Evolutionary conservation across 2,888 invertebrate species (phyloP), one percentile per base, ranked within the genome.

Genomic region (Pollenia labialis): DNA sequence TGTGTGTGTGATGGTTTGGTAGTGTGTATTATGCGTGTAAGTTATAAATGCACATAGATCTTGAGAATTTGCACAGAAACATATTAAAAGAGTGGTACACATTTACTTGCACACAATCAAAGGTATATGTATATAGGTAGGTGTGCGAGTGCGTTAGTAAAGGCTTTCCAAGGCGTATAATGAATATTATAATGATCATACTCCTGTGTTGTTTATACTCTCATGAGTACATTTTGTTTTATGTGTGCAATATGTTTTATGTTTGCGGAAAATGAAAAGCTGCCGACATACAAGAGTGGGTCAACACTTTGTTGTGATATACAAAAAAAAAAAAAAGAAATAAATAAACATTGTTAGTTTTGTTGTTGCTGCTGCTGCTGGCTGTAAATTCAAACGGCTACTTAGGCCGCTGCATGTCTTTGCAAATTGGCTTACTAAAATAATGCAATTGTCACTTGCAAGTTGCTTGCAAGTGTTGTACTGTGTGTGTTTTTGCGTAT

Each of bases 241-340:
- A 18, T 72, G 46, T 32, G 18, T 56, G 23, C 77, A 77, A 68
- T 72, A 74, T 84, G 77, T 84, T 84, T 79, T 58, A 74, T 85
- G 68, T 85, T 74, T 80, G 68, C 68, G 79, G 80, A 69, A 85
- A 79, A 85, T 80, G 46, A 62, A 80, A 75, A 68, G 68, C 69
- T 48, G 74, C 80, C 80, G 69, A 75, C 84, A 69, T 48, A 62
- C 80, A 71, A 80, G 85, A 85, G 80, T 85, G 80, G 85, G 85
- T 85, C 85, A 85, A 76, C 80, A 81, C 23, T 69, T 71, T 64
- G 23, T 62, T 81, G 58, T 56, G 23, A 75, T 23, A 58, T 50
- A 48, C 74, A 44, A 18, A 0, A 32, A 32, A 32, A 23, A 23
- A 23, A 23, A 23, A 23, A 23, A 23, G 2, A 1, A 23, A 23